Percentiles rank a stretch among this genome's conserved stretches.
These are phyloP conservation scores for Drosophila tripunctata DNA, from an alignment of 2,888 invertebrate genomes.

Conservation along the genomic window DNA sequence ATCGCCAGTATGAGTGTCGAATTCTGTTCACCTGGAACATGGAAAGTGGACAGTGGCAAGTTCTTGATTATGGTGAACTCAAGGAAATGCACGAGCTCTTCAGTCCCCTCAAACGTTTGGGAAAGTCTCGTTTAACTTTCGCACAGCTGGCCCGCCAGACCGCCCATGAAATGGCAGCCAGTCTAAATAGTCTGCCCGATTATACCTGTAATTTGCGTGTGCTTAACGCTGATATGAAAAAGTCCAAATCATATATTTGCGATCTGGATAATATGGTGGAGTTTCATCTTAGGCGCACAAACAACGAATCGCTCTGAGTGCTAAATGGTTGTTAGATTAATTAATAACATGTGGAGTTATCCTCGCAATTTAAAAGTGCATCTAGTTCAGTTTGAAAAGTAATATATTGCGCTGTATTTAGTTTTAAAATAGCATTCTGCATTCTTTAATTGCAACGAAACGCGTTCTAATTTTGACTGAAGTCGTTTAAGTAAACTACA, in stretches of 20 bases:
- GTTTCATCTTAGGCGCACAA: slow-evolving; percentile 81
- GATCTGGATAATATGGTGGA: slow-evolving; percentile 84
- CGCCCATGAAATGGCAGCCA: slow-evolving; percentile 79
- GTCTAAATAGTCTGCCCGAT: slow-evolving; percentile 75
- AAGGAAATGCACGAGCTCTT: slow-evolving; percentile 75
- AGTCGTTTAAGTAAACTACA: slow-evolving; percentile 56
- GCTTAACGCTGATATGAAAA: slow-evolving; percentile 82
- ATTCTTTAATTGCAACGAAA: slow-evolving; percentile 60
- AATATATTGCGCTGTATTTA: slow-evolving; percentile 64
- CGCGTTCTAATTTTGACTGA: slow-evolving; percentile 76
- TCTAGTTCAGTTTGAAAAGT: slow-evolving; percentile 71
- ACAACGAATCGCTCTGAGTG: slow-evolving; percentile 38
- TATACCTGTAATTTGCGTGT: slow-evolving; percentile 82
- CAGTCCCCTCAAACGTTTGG: slow-evolving; percentile 68
- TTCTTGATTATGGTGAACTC: slow-evolving; percentile 83
- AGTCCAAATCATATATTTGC: slow-evolving; percentile 81
- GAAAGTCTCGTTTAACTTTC: slow-evolving; percentile 70
- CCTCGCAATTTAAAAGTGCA: slow-evolving; percentile 41
- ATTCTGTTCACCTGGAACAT: slow-evolving; percentile 84
- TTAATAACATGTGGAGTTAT: slow-evolving; percentile 8
- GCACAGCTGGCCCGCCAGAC: slow-evolving; percentile 80
- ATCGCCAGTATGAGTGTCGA: slow-evolving; percentile 83
- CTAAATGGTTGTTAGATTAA: not conserved
- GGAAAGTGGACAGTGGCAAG: slow-evolving; percentile 83
- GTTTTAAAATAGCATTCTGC: slow-evolving; percentile 24